Evolutionary conservation across 1,140 invertebrate genomes (phyloP).

Genomic region (Eulimnadia texana): DNA sequence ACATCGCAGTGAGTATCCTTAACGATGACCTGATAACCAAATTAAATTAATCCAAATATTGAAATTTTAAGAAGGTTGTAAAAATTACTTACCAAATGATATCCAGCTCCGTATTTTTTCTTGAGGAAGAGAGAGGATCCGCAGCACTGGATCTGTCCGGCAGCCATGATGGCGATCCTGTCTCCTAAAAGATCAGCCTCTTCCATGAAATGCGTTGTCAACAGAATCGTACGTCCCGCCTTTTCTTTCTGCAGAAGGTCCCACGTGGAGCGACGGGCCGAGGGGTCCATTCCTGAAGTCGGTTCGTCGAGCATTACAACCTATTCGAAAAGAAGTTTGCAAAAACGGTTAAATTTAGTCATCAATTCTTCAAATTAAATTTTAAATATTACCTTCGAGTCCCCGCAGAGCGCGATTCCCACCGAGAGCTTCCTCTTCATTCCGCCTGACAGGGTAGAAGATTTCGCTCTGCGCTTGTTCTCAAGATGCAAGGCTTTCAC

Average conservation of each 20-base stretch:
- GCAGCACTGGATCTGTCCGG: slow-evolving; percentile 61
- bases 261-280: slow-evolving; percentile 77
- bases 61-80: background rate
- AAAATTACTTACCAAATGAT: slow-evolving; percentile 30
- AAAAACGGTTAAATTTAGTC: slow-evolving; percentile 4
- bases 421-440: slow-evolving; percentile 75
- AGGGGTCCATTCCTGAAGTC: slow-evolving; percentile 88
- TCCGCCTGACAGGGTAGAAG: slow-evolving; percentile 64
- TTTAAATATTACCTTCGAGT: slow-evolving; percentile 26
- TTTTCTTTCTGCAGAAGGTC: slow-evolving; percentile 45
- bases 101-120: slow-evolving; percentile 59
- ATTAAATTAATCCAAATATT: too few relatives aligned
- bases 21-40: slow-evolving; percentile 27
- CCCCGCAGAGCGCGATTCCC: slow-evolving; percentile 66
- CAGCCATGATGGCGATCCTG: slow-evolving; percentile 77
- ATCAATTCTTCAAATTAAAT: slow-evolving; percentile 22
- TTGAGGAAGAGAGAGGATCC: slow-evolving; percentile 77
- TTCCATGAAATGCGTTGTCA: slow-evolving; percentile 97
- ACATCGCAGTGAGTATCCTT: slow-evolving; percentile 38
- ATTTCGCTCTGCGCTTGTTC: slow-evolving; percentile 44
- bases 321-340: slow-evolving; percentile 18
- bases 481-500: slow-evolving; percentile 38
- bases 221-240: slow-evolving; percentile 60
- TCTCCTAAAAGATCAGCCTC: slow-evolving; percentile 91
- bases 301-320: slow-evolving; percentile 82